Conservation (phyloP, 2,888 invertebrate genomes). For the Apamea monoglypha region DNA sequence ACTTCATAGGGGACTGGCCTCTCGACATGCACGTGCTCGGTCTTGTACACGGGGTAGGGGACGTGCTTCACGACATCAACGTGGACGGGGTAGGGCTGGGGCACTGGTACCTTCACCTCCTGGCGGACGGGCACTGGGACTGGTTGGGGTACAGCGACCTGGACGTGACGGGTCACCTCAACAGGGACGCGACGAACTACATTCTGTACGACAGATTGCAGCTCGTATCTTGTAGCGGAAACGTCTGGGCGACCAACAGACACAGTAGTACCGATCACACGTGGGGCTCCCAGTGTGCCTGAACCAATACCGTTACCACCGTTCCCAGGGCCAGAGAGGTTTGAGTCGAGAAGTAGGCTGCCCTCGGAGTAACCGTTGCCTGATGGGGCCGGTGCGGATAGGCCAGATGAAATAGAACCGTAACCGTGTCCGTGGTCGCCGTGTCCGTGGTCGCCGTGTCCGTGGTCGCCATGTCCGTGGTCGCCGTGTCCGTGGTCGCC, state of each 20-base stretch:
- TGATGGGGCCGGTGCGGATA: conserved; percentile 41
- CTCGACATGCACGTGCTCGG: conserved; percentile 84
- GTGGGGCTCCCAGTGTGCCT: conserved; percentile 72
- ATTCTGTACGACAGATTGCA: conserved; percentile 86
- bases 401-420: conserved; percentile 38
- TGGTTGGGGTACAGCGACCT: conserved; percentile 83
- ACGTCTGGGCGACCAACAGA: conserved; percentile 76
- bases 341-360: conserved; percentile 56
- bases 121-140: conserved; percentile 85
- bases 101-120: conserved; percentile 85
- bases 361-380: conserved; percentile 58
- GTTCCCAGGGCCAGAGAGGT: conserved; percentile 41
- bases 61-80: conserved; percentile 86
- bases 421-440: neutral
- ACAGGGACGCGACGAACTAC: conserved; percentile 84
- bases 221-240: conserved; percentile 81
- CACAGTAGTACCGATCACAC: conserved; percentile 80
- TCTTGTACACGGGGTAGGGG: conserved; percentile 87
- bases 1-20: conserved; percentile 86
- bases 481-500: neutral
- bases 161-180: conserved; percentile 85
- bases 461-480: neutral
- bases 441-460: neutral
- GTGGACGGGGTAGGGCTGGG: conserved; percentile 87
- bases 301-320: conserved; percentile 51